Base-by-base conservation (phyloP, 2,888 invertebrate genomes). In the Acanthococcus lagerstroemiae region DNA sequence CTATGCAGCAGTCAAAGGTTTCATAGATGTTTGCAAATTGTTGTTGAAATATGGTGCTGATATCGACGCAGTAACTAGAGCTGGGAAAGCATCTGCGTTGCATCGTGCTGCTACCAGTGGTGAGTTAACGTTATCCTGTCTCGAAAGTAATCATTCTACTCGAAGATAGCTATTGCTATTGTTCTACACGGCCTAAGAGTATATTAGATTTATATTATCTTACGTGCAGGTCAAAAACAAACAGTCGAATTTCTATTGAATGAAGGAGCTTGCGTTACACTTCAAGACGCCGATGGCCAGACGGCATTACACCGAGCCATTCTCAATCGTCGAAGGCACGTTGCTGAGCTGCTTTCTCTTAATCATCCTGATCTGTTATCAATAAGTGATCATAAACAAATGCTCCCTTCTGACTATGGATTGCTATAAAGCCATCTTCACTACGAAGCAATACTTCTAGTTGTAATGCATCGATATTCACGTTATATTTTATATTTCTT, bases 1-100 rank as follows among this genome's bases (percentile, higher is more conserved):
- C 76, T 94, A 94, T 80, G 91, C 93, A 4, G 85, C 90, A 55
- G 82, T 94, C 54, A 86, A 84, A 78, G 92, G 91, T 9, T 83
- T 88, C 74, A 73, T 80, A 15, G 78, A 82, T 55, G 81, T 88
- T 65, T 92, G 91, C 74, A 79, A 81, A 72, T 74, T 83, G 58
- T 78, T 95, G 57, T 72, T 94, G 52, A 75, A 80, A 67, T 78
- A 83, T 71, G 86, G 87, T 25, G 92, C 90, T 9, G 76, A 83
- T 72, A 81, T 89, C 25, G 82, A 95, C 78, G 83, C 84, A 37
- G 77, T 78, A 66, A 95, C 94, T 7, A 83, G 82, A 72, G 84
- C 85, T 70, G 90, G 90, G 1, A 77, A 77, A 70, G 88, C 87
- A 21, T 91, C 93, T 48, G 82, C 94, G 1, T 77, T 95, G 65